phyloP scores from a whole-genome alignment of 2,113 vertebrate genomes.

The Amphiprion percula region DNA sequence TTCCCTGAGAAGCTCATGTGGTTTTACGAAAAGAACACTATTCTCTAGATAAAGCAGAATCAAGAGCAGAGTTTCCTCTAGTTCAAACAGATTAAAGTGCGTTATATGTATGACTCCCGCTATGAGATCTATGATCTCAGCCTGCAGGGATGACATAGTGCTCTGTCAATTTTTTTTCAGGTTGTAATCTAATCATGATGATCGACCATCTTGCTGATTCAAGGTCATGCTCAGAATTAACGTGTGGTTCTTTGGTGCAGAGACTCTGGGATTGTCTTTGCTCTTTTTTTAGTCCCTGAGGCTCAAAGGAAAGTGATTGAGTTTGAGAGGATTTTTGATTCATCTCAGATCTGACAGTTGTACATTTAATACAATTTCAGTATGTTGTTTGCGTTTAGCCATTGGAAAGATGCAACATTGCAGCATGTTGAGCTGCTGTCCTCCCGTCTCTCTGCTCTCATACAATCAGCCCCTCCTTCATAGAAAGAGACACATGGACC shows the following conservation, averaged over 20 bases:
- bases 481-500: conserved; percentile 31
- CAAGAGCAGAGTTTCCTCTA: conserved; percentile 10
- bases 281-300: background rate
- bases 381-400: background rate
- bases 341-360: conserved; percentile 12
- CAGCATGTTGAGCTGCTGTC: conserved; percentile 7
- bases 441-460: conserved; percentile 19
- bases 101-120: background rate
- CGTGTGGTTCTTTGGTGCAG: background rate
- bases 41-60: background rate
- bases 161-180: background rate
- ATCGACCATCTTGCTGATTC: conserved; percentile 10
- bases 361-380: background rate
- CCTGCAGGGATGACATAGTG: conserved; percentile 11
- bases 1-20: conserved; percentile 1
- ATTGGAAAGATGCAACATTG: background rate
- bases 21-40: conserved; percentile 12
- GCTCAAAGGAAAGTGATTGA: background rate
- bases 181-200: conserved; percentile 25
- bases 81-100: conserved; percentile 33
- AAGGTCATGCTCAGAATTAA: conserved; percentile 29
- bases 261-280: background rate
- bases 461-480: conserved; percentile 19
- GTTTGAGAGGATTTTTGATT: conserved; percentile 8
- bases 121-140: conserved; percentile 1